Percentiles rank a stretch among this genome's conserved stretches.
Evolutionary conservation across 2,113 vertebrate genomes (phyloP).

Genomic region (Nothobranchius furzeri): DNA sequence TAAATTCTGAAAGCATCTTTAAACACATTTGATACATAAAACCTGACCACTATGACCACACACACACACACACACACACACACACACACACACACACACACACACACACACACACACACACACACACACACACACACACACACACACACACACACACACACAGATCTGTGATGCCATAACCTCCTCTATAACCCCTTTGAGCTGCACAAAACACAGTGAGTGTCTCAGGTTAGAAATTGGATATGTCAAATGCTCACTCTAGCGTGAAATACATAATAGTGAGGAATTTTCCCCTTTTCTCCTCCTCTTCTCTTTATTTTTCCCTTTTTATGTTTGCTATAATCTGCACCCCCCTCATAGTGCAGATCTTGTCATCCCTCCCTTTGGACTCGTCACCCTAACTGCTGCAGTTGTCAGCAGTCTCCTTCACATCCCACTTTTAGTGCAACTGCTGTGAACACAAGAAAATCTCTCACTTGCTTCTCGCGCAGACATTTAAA

Average conservation of each 20-base stretch:
- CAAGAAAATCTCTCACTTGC: not conserved
- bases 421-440: constrained; percentile 3
- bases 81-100: constrained; percentile 7
- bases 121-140: constrained; percentile 13
- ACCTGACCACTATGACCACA: not conserved
- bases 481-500: not conserved
- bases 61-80: constrained; percentile 15
- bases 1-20: constrained; percentile 38
- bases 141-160: not conserved
- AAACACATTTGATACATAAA: constrained; percentile 36
- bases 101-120: not conserved
- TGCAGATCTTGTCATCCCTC: constrained; percentile 3
- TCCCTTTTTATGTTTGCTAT: not conserved
- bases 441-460: not conserved
- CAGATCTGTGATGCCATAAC: constrained; percentile 32
- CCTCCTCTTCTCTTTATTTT: constrained; percentile 17
- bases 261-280: constrained; percentile 51
- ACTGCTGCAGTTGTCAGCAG: constrained; percentile 1
- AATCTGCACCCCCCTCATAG: not conserved
- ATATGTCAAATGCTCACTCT: constrained; percentile 51
- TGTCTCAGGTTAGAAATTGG: constrained; percentile 57
- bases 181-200: constrained; percentile 39
- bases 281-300: constrained; percentile 26
- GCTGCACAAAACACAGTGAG: constrained; percentile 41
- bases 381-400: constrained; percentile 1